phyloP scores from a whole-genome alignment of 2,888 invertebrate species.

The Gymnosoma rotundatum region DNA sequence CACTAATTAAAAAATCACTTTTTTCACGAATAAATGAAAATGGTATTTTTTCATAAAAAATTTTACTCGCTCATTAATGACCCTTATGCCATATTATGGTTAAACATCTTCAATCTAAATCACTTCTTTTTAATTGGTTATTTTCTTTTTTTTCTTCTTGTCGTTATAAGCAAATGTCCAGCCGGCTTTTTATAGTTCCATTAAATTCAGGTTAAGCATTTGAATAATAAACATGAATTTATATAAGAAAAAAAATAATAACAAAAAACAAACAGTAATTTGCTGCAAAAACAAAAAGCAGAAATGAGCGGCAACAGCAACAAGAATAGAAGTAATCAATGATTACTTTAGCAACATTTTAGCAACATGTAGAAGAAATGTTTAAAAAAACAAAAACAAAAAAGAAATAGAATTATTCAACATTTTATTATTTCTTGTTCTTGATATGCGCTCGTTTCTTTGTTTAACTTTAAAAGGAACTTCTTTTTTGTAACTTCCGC shows the following conservation, averaged over 20 bases:
- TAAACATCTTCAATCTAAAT: conserved; percentile 14
- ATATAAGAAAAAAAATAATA: conserved; percentile 1
- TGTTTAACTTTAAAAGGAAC: conserved; percentile 60
- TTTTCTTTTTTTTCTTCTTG: conserved; percentile 25
- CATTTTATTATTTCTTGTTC: too few species aligned
- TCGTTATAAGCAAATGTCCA: conserved; percentile 26
- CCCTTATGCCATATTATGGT: conserved; percentile 16
- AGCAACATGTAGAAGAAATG: conserved; percentile 18
- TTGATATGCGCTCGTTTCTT: too few species aligned
- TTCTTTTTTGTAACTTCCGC: conserved; percentile 66
- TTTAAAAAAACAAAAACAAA: conserved; percentile 9
- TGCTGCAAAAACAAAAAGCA: conserved; percentile 21
- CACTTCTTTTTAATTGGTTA: conserved; percentile 17
- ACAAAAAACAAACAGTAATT: not conserved
- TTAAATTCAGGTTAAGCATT: conserved; percentile 60
- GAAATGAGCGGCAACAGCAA: conserved; percentile 10
- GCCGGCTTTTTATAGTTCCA: conserved; percentile 56
- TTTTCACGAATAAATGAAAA: too few species aligned
- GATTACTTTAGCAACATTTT: conserved; percentile 41
- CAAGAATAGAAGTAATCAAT: conserved; percentile 51
- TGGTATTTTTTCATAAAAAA: not conserved
- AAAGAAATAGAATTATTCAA: conserved; percentile 27
- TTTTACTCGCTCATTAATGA: not conserved
- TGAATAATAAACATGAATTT: conserved; percentile 17
- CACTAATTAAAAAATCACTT: too few species aligned